Evolutionary conservation across 2,113 vertebrate genomes (phyloP), one percentile per base, ranked within the genome.

Genomic region (Myotis lucifugus): DNA sequence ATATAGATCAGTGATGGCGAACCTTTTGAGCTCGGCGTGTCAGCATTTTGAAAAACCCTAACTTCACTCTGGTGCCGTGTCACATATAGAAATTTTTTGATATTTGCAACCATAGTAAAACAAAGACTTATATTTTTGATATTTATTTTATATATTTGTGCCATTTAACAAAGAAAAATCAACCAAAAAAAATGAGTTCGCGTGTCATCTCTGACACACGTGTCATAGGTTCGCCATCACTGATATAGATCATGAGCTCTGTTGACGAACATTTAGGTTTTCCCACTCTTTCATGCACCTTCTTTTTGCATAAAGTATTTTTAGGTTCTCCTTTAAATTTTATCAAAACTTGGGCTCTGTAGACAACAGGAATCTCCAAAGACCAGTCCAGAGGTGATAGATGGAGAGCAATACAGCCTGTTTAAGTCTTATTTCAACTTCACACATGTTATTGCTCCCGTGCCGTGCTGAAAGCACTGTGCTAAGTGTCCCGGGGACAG

Each of bases 271-370:
- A 18, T 37, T 77, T 23, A 77, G 0, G 2, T 61, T 50, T 88
- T 81, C 10, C 27, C 15, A 56, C 23, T 50, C 59, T 56, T 50
- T 34, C 32, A 50, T 5, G 4, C 4, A 32, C 9, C 40, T 66
- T 83, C 37, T 79, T 72, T 94, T 79, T 37, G 9, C 25, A 52
- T n/a, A 81, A 29, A 29, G 15, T 54, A 32, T 40, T 95, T 94
- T 88, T 83, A 89, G n/a, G 37, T 83, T 61, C 87, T 66, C 13
- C 83, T 86, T 83, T 96, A 92, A 86, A 95, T 79, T 89, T 74
- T 84, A 76, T 93, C 42, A 70, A 87, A 93, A 72, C 40, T 8
- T 74, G n/a, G 34, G 27, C 6, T 67, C 70, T 93, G 13, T 7
- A 54, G 76, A 90, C 42, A 74, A 82, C 4, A 79, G 34, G 59